Evolutionary conservation across 2,797 vertebrate species (phyloP).

Genomic region (Coluber constrictor): DNA sequence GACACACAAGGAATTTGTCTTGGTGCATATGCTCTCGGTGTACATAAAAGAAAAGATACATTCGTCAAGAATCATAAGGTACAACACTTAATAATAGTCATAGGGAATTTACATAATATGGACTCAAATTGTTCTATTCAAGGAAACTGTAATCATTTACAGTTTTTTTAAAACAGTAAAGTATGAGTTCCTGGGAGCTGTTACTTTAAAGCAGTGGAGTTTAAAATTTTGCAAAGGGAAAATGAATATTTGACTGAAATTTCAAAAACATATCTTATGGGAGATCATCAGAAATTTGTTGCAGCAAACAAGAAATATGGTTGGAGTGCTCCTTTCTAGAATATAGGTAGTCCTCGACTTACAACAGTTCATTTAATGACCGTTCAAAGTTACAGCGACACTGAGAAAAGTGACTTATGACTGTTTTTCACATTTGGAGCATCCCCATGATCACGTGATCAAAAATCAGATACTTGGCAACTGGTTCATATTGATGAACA

Average conservation of each 20-base stretch:
- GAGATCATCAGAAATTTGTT: neutral
- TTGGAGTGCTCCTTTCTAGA: neutral
- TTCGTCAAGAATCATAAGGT: no score
- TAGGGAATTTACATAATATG: neutral
- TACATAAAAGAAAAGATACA: no score
- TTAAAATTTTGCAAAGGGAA: neutral
- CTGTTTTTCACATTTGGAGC: neutral
- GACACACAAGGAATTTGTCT: no score
- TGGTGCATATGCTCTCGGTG: no score
- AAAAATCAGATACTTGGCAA: neutral
- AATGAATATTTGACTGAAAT: neutral
- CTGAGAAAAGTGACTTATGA: neutral
- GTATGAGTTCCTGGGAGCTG: neutral
- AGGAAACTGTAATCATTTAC: neutral
- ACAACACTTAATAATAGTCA: no score
- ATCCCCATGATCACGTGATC: neutral
- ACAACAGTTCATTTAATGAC: neutral
- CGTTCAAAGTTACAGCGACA: neutral
- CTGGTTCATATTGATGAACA: neutral
- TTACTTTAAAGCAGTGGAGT: neutral
- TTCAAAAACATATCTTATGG: neutral
- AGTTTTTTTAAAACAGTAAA: neutral
- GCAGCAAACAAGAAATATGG: neutral
- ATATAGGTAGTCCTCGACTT: neutral
- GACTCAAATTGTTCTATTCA: neutral